Evolutionary conservation across 2,797 vertebrate genomes (phyloP), one percentile per base, ranked within the genome.

Genomic region (Mareca penelope): DNA sequence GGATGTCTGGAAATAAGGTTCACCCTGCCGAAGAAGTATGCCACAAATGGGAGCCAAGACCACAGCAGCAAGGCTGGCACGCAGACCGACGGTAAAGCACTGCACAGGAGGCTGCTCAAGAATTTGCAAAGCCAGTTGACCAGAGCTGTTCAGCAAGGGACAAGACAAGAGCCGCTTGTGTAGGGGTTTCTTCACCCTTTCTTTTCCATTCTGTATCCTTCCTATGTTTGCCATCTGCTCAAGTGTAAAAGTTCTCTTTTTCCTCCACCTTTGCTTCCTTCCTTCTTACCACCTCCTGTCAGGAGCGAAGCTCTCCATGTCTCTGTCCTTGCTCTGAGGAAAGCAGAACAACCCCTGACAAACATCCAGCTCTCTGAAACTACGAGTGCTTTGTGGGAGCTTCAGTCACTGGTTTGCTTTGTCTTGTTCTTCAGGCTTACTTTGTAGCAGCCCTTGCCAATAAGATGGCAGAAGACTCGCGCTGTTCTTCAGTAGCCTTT

Each of bases 1-100:
- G 12, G 21, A 70, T 60, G 76, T 90, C 88, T 93, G 84, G 84
- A 82, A 92, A 70, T 50, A 22, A 90, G 81, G 71, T 77, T 90
- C 64, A 52, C n/a, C 52, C 89, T 82, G 2, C 56, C 48, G 68
- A 63, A 44, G 46, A 63, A 14, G 19, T 19, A 3, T 56, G 63
- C 46, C 89, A 83, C 73, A 78, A 3, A 2, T 9, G 42, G 67
- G 52, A 88, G 88, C 63, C 86, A 67, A 70, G 85, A 70, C 80
- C 88, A 60, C 76, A 88, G 80, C 63, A 85, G 63, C 53, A 85
- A 21, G 77, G 40, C 42, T 94, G 60, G 64, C 71, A 37, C 22
- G 84, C 56, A 71, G 64, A 23, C 68, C 75, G 40, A 28, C 37
- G 53, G 11, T 9, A 1, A 61, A 92, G 37, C 22, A 16, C 35